Base-by-base conservation (phyloP, 2,888 invertebrate species). In the Penaeus monodon region DNA sequence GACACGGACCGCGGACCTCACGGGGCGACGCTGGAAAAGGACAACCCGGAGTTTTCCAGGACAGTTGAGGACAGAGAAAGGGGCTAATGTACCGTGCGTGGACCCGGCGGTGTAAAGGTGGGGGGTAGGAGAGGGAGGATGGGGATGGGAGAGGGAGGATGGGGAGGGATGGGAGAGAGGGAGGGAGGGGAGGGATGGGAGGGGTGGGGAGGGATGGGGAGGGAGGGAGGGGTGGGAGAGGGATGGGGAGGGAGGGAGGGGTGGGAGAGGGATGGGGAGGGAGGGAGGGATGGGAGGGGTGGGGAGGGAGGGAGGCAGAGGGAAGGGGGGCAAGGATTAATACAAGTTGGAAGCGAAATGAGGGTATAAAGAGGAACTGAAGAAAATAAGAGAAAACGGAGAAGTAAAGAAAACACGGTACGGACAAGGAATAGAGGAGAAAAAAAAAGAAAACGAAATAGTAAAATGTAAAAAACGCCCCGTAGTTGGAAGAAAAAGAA, bases 11-110 rank as follows among this genome's bases (percentile, higher is more conserved):
- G 8, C 73, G 49, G 49, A 86, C 86, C 86, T 78, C 81, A 49
- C 81, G 68, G 44, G 29, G 78, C 81, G 65, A 17, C 81, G 70
- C 86, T 86, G 86, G 86, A 86, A 86, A 86, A 86, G 86, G 77
- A 22, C 77, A 86, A 86, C 86, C 77, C 81, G 63, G 63, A 77
- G 86, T 86, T 86, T 86, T 86, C 86, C 86, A 86, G 81, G 57
- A 81, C 81, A 81, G 86, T 86, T 86, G 86, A 86, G 77, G 81
- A 65, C 81, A 64, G 49, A 86, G 44, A 86, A 86, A 86, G 76
- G 86, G 65, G 17, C 81, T 86, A 86, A 86, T 86, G 86, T 86
- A 77, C 81, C 86, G 86, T 86, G 57, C 81, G 81, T 81, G 81
- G 66, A 33, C 86, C 86, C 68, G 68, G 77, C 76, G 79, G 29